Base-by-base conservation (phyloP, 1,140 invertebrate species). In the Nasonia longicornis region DNA sequence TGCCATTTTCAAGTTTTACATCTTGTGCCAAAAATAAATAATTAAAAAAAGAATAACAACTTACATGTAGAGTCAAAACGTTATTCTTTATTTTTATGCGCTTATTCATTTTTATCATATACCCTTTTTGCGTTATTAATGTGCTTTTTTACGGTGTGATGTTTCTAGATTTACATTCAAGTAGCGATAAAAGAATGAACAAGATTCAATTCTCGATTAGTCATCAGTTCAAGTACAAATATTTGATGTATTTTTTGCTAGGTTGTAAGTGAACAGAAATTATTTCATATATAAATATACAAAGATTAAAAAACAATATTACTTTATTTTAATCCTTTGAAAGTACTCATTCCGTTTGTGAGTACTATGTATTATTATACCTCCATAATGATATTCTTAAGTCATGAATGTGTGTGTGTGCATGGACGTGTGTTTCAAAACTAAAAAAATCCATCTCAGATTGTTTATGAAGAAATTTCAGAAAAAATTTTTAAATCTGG, bases 161-260 rank as follows among this genome's bases (percentile, higher is more conserved):
- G 77, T 83, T 81, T 83, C 80, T 83, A 83, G 75, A 58, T 79
- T 82, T 79, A 76, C 31, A 67, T 76, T 79, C 45, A 75, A 48
- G 35, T 85, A 85, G 67, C 48, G 45, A 79, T 75, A 31, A 73
- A 80, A 73, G 79, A 84, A 85, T 83, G 82, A 85, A 87, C 85
- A 87, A 72, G 81, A 87, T 89, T 88, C 87, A 86, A 87, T 87
- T 86, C 85, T 90, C 86, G 86, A 89, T 90, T 91, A 91, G 90
- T 91, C 90, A 91, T 91, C 90, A 91, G 89, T 90, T 90, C 85
- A 90, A 91, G 90, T 91, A 91, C 90, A 91, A 91, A 91, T 88
- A 90, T 90, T 90, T 88, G 88, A 88, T 86, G 87, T 90, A 90
- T 89, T 90, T 86, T 90, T 86, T 84, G 84, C 85, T 90, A 89